Conservation (phyloP, 2,888 invertebrate genomes). For the Boloria euphrosyne region DNA sequence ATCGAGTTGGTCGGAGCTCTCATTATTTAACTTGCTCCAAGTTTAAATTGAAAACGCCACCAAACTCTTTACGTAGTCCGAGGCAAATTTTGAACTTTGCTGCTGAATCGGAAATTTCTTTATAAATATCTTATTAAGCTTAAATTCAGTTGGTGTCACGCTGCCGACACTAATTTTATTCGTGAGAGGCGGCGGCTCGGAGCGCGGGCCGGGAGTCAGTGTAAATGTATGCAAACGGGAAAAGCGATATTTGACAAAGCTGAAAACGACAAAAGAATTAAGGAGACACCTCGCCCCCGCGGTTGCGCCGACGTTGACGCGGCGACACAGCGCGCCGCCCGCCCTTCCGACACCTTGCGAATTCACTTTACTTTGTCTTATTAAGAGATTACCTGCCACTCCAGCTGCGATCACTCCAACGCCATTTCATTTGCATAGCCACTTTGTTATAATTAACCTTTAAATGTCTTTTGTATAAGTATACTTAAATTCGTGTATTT, state of each 20-base stretch:
- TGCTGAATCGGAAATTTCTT: conserved; percentile 81
- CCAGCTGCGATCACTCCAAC: conserved; percentile 45
- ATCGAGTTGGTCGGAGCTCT: conserved; percentile 77
- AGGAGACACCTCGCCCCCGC: conserved; percentile 52
- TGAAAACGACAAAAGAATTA: conserved; percentile 81
- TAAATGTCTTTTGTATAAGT: conserved; percentile 5
- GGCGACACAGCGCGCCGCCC: conserved; percentile 46
- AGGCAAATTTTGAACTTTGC: conserved; percentile 82
- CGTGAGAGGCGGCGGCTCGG: conserved; percentile 63
- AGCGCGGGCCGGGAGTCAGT: conserved; percentile 49
- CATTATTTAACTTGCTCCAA: conserved; percentile 81
- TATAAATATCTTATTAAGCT: conserved; percentile 82
- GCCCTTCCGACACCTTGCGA: conserved; percentile 52
- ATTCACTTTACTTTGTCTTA: conserved; percentile 72
- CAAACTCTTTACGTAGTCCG: conserved; percentile 78
- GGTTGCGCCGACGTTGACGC: conserved; percentile 47
- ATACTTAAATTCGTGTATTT: not conserved
- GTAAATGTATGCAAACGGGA: conserved; percentile 81
- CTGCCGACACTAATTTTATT: conserved; percentile 82
- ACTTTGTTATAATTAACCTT: conserved; percentile 34
- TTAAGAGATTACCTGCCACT: conserved; percentile 69
- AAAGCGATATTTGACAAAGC: conserved; percentile 77
- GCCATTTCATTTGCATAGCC: conserved; percentile 54
- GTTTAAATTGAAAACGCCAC: conserved; percentile 82
- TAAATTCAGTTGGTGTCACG: conserved; percentile 82